Base-by-base conservation (phyloP, 2,797 vertebrate species). In the Anas georgica region DNA sequence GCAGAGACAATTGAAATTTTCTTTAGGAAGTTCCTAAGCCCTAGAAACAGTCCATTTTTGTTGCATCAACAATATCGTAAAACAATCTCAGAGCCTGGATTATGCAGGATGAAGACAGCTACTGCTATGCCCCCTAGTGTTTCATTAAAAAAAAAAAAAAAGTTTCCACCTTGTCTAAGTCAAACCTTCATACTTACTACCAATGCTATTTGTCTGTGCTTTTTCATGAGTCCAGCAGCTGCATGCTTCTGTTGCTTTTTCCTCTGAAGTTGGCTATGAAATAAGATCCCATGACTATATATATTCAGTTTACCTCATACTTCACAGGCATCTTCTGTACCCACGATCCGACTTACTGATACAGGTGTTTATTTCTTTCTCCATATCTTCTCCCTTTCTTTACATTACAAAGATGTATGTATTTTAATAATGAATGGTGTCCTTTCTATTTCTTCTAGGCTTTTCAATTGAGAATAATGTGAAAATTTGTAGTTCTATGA, bases 41-140 rank as follows among this genome's bases (percentile, higher is more conserved):
- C 22, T 52, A 4, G 50, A 28, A 43, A 12, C 18, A 63, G 18
- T 16, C 21, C 7, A 1, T 0, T 1, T 28, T 33, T 26, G 37
- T 21, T 74, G 20, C 0, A 0, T 6, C 37, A 16, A 16, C 31
- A 23, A 1, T 12, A 0, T 1, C 7, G 12, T 7, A 37, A 16
- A 56, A 22, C 29, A 26, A 3, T 28, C 33, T 23, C 25, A 45
- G 46, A 41, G 17, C 3, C 6, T 33, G 41, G n/a, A 1, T 12
- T 28, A 1, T 3, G 10, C 14, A 16, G 48, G 17, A 3, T 56
- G 20, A 43, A 26, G 48, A 21, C 23, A 33, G 28, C 45, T 91
- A 81, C 91, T 90, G 39, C 67, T 64, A 70, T 77, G 95, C 94
- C 91, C 91, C 33, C 94, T 95, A 69, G 92, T 12, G 90, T 87